Conservation (phyloP, 2,888 invertebrate species). For the Spialia ferax region DNA sequence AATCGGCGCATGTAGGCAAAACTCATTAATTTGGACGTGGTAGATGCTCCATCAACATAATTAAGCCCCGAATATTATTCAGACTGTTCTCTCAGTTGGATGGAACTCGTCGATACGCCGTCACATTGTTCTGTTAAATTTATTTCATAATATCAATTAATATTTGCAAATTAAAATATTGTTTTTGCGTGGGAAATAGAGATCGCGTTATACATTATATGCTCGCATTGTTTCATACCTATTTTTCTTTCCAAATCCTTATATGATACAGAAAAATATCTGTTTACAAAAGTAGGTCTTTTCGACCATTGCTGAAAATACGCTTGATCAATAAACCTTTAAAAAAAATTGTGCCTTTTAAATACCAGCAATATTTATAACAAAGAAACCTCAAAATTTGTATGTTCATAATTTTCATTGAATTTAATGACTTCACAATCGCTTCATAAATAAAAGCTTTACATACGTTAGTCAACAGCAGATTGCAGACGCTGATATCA, state of each 20-base stretch:
- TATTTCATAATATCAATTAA: not conserved
- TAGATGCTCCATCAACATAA: constrained; percentile 50
- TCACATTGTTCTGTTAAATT: not conserved
- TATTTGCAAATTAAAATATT: not conserved
- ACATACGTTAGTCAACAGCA: constrained; percentile 55
- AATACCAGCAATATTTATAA: not conserved
- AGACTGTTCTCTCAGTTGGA: not conserved
- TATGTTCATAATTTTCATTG: constrained; percentile 39
- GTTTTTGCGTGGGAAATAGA: too few species aligned
- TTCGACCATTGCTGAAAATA: not conserved
- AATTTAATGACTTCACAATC: constrained; percentile 46
- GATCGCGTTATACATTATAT: too few species aligned
- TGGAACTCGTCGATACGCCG: not conserved
- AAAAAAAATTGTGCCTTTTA: too few species aligned
- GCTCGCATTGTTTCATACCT: too few species aligned
- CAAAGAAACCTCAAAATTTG: not conserved
- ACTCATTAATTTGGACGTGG: constrained; percentile 49
- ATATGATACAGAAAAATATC: too few species aligned
- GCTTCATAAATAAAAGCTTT: constrained; percentile 47
- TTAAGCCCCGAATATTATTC: constrained; percentile 43
- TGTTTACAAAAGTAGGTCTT: too few species aligned
- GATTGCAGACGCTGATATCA: constrained; percentile 72
- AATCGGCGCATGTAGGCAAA: constrained; percentile 48
- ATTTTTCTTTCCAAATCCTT: too few species aligned
- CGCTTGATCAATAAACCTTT: too few species aligned